Conservation (phyloP, 2,888 invertebrate genomes). For the Malthinus flaveolus region DNA sequence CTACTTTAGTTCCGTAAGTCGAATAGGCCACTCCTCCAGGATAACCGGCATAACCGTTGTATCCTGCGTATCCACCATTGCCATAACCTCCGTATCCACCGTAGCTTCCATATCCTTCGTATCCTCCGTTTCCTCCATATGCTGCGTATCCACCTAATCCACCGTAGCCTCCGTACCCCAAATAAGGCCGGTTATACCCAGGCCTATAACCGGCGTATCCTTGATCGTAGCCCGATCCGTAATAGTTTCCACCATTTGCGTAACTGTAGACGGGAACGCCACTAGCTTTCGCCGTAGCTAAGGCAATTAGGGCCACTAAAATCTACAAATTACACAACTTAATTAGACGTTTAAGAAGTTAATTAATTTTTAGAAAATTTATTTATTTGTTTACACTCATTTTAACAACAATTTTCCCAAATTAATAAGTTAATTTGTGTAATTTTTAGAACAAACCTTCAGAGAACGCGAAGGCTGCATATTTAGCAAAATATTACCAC, state of each 20-base stretch:
- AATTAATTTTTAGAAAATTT: not conserved
- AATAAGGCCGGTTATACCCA: not conserved
- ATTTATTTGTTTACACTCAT: not conserved
- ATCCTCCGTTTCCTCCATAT: not conserved
- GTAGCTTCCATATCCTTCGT: conserved; percentile 11
- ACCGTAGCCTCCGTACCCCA: not conserved
- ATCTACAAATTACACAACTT: conserved; percentile 24
- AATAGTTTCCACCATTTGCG: conserved; percentile 7
- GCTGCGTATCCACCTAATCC: not conserved
- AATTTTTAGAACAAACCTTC: conserved; percentile 4
- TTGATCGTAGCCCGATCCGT: not conserved
- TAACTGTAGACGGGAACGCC: conserved; percentile 29
- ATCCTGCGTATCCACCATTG: too few relatives aligned
- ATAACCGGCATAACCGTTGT: too few relatives aligned
- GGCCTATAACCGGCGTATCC: not conserved
- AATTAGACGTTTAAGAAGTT: not conserved
- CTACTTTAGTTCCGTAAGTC: too few relatives aligned
- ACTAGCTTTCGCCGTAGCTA: conserved; percentile 27
- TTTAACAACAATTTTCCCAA: not conserved
- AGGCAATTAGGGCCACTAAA: conserved; percentile 12
- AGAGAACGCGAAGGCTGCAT: conserved; percentile 4
- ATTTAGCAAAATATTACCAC: conserved; percentile 3
- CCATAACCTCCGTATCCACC: not conserved
- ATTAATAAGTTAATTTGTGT: not conserved
- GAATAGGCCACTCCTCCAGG: too few relatives aligned